phyloP scores from a whole-genome alignment of 2,113 vertebrate genomes.

The Hystrix cristata region DNA sequence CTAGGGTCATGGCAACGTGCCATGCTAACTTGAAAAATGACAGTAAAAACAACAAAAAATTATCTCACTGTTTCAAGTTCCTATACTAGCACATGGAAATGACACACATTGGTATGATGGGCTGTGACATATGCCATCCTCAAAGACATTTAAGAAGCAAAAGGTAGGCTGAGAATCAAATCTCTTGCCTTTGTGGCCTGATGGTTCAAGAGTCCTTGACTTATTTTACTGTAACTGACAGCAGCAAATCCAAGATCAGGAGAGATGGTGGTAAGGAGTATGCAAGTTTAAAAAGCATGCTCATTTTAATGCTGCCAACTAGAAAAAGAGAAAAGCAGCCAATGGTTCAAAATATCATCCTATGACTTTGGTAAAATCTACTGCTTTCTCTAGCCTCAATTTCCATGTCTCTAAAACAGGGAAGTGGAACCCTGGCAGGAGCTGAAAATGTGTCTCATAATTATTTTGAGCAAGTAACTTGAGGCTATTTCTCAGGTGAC shows the following conservation, averaged over 20 bases:
- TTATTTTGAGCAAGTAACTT: not conserved
- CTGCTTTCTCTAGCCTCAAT: not conserved
- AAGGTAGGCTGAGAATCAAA: not conserved
- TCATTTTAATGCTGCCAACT: constrained; percentile 28
- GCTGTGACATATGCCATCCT: not conserved
- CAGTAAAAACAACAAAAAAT: not conserved
- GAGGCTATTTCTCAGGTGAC: not conserved
- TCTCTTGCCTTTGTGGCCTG: not conserved
- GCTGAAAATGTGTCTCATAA: not conserved
- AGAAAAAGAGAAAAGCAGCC: not conserved
- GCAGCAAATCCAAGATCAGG: constrained; percentile 8
- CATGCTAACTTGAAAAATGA: constrained; percentile 57
- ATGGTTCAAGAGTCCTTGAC: not conserved
- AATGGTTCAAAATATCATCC: not conserved
- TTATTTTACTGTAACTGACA: constrained; percentile 38
- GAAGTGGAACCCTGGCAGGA: not conserved
- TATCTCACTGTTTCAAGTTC: constrained; percentile 19
- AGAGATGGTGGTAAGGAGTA: not conserved
- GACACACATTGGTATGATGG: not conserved
- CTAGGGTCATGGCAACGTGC: constrained; percentile 58
- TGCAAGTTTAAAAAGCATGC: constrained; percentile 24
- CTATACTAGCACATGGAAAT: not conserved
- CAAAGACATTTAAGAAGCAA: constrained; percentile 18
- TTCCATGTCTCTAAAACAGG: not conserved
- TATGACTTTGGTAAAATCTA: constrained; percentile 35